A percentile compares a stretch with the other conserved stretches of the same genome.
These are phyloP conservation scores for Calephelis virginiensis DNA, from an alignment of 1,140 invertebrate species.

Conservation along the genomic window DNA sequence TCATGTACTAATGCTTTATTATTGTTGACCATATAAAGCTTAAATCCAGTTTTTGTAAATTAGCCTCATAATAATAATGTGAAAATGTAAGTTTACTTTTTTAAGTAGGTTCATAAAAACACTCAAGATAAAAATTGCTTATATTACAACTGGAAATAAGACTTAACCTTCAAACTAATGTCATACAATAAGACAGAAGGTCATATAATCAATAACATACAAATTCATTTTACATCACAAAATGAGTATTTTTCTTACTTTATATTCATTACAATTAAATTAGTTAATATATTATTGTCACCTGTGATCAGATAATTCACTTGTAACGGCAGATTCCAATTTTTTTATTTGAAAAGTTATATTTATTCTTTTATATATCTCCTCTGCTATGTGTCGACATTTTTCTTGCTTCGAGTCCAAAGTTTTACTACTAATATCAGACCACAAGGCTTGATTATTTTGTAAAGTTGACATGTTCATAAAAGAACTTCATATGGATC, in stretches of 20 bases:
- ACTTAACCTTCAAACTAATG: not conserved
- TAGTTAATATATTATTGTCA: conserved; percentile 30
- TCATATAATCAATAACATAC: not conserved
- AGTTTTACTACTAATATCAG: conserved; percentile 38
- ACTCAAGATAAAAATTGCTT: conserved; percentile 8
- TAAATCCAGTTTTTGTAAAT: no score
- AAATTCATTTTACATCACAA: not conserved
- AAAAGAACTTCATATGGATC: conserved; percentile 44
- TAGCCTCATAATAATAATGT: no score
- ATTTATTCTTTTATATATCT: conserved; percentile 72
- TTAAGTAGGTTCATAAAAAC: not conserved
- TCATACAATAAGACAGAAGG: not conserved
- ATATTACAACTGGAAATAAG: conserved; percentile 15
- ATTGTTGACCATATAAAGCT: no score
- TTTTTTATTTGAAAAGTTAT: conserved; percentile 73
- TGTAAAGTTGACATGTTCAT: conserved; percentile 61
- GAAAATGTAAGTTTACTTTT: not conserved
- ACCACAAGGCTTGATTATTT: conserved; percentile 49
- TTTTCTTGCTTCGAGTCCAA: conserved; percentile 63
- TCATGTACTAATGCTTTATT: no score
- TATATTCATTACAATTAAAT: not conserved
- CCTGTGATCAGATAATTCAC: conserved; percentile 61
- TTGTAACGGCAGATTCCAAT: conserved; percentile 49
- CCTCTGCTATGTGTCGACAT: conserved; percentile 68
- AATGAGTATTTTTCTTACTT: not conserved